Base-by-base conservation (phyloP, 2,113 vertebrate genomes). In the Misgurnus anguillicaudatus region DNA sequence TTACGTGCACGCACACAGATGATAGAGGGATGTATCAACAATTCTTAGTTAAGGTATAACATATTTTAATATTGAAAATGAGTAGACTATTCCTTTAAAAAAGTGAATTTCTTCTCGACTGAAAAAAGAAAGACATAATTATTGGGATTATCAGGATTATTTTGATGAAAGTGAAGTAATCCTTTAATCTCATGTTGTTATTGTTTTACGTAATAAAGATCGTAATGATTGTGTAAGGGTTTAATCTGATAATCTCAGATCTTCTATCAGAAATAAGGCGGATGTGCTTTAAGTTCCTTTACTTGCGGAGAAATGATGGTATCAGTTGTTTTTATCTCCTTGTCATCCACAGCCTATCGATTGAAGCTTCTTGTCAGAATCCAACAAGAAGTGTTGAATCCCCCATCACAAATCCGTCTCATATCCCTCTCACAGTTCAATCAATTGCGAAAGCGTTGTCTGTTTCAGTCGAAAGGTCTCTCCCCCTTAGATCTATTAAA, bases 391-490 rank as follows among this genome's bases (percentile, higher is more conserved):
- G 74, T 64, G 51, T 16, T 67, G 68, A 84, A 74, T 78, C 41
- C 47, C 76, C 75, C 48, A 64, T 81, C 83, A 81, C 53, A 48
- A 70, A 84, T 74, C 62, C 64, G 53, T 13, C 19, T 74, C 55
- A 42, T 68, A 70, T 68, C 61, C 58, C n/a, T 63, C 67, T 77
- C 41, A 38, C 31, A 70, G 19, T 64, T 62, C 72, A 81, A 71
- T 77, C 65, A 69, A 51, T 77, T 68, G n/a, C 47, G 38, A 47
- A 61, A 78, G 76, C 65, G 21, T n/a, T 77, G 13, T 69, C 4
- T 17, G 45, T 4, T 24, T 60, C 57, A 7, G 17, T 51, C 17
- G 8, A 11, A 19, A 17, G 47, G 38, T 65, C 24, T 16, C 47
- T 16, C 68, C 38, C 5, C 66, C 11, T 51, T 74, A 9, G 8